Evolutionary conservation across 1,140 invertebrate species (phyloP).

Genomic region (Carcinoscorpius rotundicauda): DNA sequence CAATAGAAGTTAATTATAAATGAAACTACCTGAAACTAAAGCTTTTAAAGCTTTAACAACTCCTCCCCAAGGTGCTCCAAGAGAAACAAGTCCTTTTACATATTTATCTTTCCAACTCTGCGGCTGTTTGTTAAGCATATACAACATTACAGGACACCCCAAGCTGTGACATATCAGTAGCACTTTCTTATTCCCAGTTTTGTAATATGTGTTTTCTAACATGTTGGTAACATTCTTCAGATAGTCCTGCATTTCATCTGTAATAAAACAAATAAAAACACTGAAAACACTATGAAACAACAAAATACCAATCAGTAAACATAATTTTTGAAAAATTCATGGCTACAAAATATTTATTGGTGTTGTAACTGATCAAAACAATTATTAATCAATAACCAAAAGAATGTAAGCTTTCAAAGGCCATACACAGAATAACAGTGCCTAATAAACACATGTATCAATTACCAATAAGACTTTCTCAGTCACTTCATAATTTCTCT

Average conservation of each 20-base stretch:
- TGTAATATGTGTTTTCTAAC: constrained; percentile 67
- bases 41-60: constrained; percentile 87
- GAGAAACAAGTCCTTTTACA: constrained; percentile 61
- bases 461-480: too few relatives aligned
- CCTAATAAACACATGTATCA: too few relatives aligned
- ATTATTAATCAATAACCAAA: too few relatives aligned
- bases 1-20: too few relatives aligned
- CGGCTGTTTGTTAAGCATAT: constrained; percentile 66
- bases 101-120: constrained; percentile 86
- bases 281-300: constrained; percentile 12
- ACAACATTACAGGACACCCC: constrained; percentile 75
- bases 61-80: constrained; percentile 91
- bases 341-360: background rate
- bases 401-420: too few relatives aligned
- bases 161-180: constrained; percentile 86
- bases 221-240: constrained; percentile 60
- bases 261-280: constrained; percentile 28
- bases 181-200: constrained; percentile 62
- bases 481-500: too few relatives aligned
- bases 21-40: constrained; percentile 64
- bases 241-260: constrained; percentile 80
- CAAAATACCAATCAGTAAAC: constrained; percentile 2
- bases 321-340: constrained; percentile 1
- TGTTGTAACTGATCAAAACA: too few relatives aligned
- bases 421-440: too few relatives aligned